Evolutionary conservation across 2,888 invertebrate genomes (phyloP).

Genomic region (Argyresthia goedartella): DNA sequence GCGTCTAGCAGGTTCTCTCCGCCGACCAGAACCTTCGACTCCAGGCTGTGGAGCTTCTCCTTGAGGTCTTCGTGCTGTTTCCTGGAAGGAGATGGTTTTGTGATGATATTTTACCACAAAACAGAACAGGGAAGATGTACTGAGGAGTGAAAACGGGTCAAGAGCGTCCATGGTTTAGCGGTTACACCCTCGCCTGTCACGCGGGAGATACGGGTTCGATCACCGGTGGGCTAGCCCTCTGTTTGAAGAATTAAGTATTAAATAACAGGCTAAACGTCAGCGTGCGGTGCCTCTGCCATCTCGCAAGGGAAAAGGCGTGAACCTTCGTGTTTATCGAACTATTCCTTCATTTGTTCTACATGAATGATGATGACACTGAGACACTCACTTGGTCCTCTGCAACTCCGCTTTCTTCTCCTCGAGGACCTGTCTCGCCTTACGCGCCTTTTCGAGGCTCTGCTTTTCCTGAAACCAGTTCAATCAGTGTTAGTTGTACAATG

Average conservation of each 20-base stretch:
- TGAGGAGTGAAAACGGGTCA: too few relatives aligned
- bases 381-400: constrained; percentile 77
- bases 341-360: too few relatives aligned
- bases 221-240: too few relatives aligned
- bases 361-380: constrained; percentile 13
- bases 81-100: constrained; percentile 19
- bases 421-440: constrained; percentile 74
- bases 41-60: constrained; percentile 89
- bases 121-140: background rate
- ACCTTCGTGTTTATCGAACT: too few relatives aligned
- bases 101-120: background rate
- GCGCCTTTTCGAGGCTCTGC: constrained; percentile 74
- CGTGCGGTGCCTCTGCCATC: too few relatives aligned
- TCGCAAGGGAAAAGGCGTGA: too few relatives aligned
- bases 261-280: too few relatives aligned
- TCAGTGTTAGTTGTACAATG: background rate
- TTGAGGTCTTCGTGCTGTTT: constrained; percentile 85
- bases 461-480: constrained; percentile 36
- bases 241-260: too few relatives aligned
- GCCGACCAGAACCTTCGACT: constrained; percentile 96
- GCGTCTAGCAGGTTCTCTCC: constrained; percentile 98
- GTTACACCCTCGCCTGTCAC: too few relatives aligned
- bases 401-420: constrained; percentile 80
- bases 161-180: background rate
- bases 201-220: too few relatives aligned